Percentiles rank a stretch among this genome's conserved stretches.
These are phyloP conservation scores for Pammene fasciana DNA, from an alignment of 2,888 invertebrate genomes.

Conservation along the genomic window DNA sequence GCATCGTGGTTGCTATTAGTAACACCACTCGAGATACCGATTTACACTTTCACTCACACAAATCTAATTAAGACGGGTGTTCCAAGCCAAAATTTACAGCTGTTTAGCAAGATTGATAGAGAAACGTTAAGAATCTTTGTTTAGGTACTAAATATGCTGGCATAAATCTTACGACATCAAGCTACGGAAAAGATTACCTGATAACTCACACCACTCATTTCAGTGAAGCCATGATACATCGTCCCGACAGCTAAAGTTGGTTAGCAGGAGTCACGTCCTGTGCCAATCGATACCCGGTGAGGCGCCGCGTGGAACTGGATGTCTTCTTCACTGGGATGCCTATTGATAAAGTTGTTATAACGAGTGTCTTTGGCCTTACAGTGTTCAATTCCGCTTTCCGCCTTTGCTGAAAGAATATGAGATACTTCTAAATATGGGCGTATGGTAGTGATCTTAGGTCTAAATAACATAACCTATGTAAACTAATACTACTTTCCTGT, in stretches of 20 bases:
- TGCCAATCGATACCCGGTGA: slow-evolving; percentile 7
- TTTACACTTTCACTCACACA: no score
- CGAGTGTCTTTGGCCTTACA: not conserved
- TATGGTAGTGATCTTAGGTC: not conserved
- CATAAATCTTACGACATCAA: no score
- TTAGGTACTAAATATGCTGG: no score
- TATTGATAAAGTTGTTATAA: not conserved
- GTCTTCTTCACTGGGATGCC: slow-evolving; percentile 4
- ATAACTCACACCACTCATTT: not conserved
- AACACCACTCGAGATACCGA: no score
- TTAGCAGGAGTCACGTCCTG: slow-evolving; percentile 1
- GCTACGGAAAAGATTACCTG: not conserved
- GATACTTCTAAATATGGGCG: not conserved
- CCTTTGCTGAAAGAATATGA: not conserved
- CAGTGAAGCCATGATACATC: not conserved
- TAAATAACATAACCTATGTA: no score
- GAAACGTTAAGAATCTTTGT: no score
- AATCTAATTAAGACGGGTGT: no score
- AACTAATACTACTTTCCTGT: no score
- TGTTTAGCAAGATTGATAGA: no score
- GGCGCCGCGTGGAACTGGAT: not conserved
- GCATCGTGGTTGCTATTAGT: no score
- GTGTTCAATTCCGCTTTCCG: not conserved
- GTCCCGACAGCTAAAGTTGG: not conserved
- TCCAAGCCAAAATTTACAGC: no score